Conservation (phyloP, 2,888 invertebrate genomes). For the Cancer borealis region DNA sequence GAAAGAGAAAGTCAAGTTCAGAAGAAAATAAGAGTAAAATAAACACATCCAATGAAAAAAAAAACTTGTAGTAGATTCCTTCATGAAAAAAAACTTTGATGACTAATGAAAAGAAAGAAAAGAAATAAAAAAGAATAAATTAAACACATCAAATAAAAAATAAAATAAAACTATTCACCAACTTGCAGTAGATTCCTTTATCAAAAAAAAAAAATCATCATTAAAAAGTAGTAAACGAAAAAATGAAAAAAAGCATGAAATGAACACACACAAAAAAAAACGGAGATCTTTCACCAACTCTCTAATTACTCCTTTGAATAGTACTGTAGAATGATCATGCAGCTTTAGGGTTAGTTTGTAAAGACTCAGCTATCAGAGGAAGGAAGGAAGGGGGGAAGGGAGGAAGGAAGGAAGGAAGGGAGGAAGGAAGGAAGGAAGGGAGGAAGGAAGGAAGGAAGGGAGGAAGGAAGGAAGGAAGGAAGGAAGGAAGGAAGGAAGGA, state of each 20-base stretch:
- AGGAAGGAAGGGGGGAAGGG: neutral
- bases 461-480: neutral
- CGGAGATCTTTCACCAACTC: neutral
- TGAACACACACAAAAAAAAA: neutral
- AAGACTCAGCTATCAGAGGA: neutral
- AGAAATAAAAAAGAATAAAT: neutral
- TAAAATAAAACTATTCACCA: neutral
- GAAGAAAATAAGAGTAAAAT: neutral
- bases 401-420: neutral
- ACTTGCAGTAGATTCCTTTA: neutral
- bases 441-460: neutral
- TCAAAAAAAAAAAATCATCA: neutral
- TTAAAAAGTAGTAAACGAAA: neutral
- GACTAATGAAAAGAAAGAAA: neutral
- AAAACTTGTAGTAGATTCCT: too few species aligned
- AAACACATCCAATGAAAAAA: neutral
- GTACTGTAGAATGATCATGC: neutral
- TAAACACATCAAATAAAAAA: neutral
- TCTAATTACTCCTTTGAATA: neutral
- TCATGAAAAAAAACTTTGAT: neutral
- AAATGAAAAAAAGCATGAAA: neutral
- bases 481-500: neutral
- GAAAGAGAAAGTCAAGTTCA: neutral
- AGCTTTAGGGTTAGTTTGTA: neutral
- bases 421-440: neutral